Evolutionary conservation across 2,888 invertebrate genomes (phyloP), one percentile per base, ranked within the genome.

Genomic region (Ophion ellenae): DNA sequence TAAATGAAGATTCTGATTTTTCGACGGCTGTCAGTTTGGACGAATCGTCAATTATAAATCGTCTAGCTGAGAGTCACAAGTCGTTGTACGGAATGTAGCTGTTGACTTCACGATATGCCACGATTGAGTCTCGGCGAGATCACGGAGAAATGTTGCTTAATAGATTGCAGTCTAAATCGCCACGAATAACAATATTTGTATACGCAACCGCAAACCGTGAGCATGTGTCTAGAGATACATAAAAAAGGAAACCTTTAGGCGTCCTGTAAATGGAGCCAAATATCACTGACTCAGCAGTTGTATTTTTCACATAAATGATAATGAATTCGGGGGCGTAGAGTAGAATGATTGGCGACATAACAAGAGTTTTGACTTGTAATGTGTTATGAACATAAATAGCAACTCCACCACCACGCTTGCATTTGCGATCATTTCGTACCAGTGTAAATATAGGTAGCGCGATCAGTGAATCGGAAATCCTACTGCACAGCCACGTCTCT

Each of bases 351-450:
- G 66, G 32, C 2, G 66, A 76, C 1, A 4, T 1, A 3, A 63
- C 63, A 0, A 85, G 11, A 2, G 74, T 53, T 59, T 71, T 66
- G 1, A 59, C 76, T 3, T 64, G 64, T 2, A 86, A 20, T 0
- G 81, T 78, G 2, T 78, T 20, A 17, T 84, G 86, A 2, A 86
- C 61, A 11, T 78, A 83, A n/a, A 77, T 81, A 0, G 81, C 86
- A 0, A 82, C 81, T 0, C 86, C 84, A 1, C 84, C 84, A 0
- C 86, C 81, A 10, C 20, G 11, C 10, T 0, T 32, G 32, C 32
- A 32, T 32, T 32, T 32, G 32, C 32, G 32, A 32, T 32, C 2
- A 32, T 32, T 32, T 32, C 86, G 76, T 6, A 84, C 57, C 0
- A 81, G 10, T 11, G 47, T 40, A 47, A 77, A 86, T 0, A 74